Evolutionary conservation across 1,140 invertebrate genomes (phyloP).

Genomic region (Zophobas atratus): DNA sequence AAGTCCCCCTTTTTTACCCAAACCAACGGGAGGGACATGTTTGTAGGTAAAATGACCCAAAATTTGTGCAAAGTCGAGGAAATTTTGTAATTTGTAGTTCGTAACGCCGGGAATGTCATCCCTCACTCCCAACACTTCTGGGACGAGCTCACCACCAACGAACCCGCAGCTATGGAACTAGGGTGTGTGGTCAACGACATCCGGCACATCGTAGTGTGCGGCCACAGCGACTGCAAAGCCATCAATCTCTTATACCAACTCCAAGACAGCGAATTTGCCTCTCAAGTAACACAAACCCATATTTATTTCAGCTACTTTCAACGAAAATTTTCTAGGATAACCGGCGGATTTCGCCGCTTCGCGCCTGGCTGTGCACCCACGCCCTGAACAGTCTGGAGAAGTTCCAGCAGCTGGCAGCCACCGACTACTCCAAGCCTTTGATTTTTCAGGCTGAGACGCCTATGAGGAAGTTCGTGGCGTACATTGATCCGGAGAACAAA

Average conservation of each 20-base stretch:
- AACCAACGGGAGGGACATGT: constrained; percentile 97
- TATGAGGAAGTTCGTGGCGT: constrained; percentile 89
- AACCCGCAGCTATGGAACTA: constrained; percentile 94
- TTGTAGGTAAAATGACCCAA: constrained; percentile 80
- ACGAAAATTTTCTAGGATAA: constrained; percentile 74
- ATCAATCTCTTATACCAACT: constrained; percentile 94
- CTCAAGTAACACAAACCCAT: constrained; percentile 71
- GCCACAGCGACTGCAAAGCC: constrained; percentile 98
- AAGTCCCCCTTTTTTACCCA: constrained; percentile 95
- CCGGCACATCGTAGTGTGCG: constrained; percentile 94
- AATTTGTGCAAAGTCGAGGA: background rate
- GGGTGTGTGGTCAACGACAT: constrained; percentile 95
- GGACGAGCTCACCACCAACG: constrained; percentile 91
- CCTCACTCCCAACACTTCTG: constrained; percentile 91
- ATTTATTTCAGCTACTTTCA: background rate
- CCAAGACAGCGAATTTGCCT: constrained; percentile 82
- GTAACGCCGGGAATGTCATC: constrained; percentile 95
- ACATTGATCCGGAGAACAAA: constrained; percentile 94
- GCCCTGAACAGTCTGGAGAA: constrained; percentile 86
- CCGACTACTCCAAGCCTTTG: constrained; percentile 82
- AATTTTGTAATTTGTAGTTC: constrained; percentile 72
- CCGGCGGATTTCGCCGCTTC: constrained; percentile 87
- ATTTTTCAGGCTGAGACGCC: constrained; percentile 90
- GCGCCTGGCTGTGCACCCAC: constrained; percentile 93
- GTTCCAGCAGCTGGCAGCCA: constrained; percentile 82